Evolutionary conservation across 2,888 invertebrate species (phyloP), one percentile per base, ranked within the genome.

Genomic region (Camptogramma bilineatum): DNA sequence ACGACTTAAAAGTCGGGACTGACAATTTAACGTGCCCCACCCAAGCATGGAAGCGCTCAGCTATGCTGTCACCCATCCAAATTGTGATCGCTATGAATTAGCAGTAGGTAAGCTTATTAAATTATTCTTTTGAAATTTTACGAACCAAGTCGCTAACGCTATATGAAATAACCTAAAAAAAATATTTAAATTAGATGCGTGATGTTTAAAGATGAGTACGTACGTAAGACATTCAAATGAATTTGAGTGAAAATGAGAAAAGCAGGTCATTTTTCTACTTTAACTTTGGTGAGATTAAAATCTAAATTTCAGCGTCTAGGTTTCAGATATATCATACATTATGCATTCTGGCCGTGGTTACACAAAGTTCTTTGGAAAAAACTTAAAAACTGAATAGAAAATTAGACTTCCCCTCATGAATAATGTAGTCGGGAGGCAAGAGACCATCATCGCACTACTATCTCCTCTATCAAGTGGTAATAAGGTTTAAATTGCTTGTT

Each of bases 381-480:
- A 64, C 71, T 69, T 64, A 68, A 75, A 58, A 75, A 75, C 75
- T 73, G 77, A 79, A 79, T 77, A 71, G 54, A 71, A 64, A 74
- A 79, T 77, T 69, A 73, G 72, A 70, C 59, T 70, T 68, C 31
- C 42, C 54, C 59, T 72, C 60, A 79, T 81, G 76, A 77, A 73
- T 80, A 74, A 80, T 79, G 70, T 55, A 69, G 52, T 42, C 42
- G 17, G 24, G 28, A 56, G 51, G 54, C 66, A 58, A 42, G 19
- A 50, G 31, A 18, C 31, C 42, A 44, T 28, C 50, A n/a, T 17
- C 47, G 8, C n/a, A 10, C 19, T 10, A 59, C 17, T 51, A 18
- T 54, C 19, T 54, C 42, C 50, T 51, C 13, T 64, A 51, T 17
- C n/a, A 19, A 34, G 34, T 46, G 18, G 2, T 48, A 47, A 28